Evolutionary conservation across 1,140 invertebrate species (phyloP).

Genomic region (Caenorhabditis remanei): DNA sequence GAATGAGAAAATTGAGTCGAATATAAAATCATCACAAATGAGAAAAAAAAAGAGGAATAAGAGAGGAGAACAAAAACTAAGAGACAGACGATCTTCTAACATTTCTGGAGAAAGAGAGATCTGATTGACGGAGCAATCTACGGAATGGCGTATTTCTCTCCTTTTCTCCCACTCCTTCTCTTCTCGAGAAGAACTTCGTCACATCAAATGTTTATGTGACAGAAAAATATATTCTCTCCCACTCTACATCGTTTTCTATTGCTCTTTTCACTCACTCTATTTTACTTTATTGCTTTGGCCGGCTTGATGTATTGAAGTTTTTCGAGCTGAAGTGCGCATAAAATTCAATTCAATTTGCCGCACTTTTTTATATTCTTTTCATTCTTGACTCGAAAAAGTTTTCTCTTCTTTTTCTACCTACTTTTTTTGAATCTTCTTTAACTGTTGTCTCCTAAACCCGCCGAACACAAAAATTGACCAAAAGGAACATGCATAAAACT

Average conservation of each 20-base stretch:
- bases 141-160: slow-evolving; percentile 46
- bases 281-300: slow-evolving; percentile 40
- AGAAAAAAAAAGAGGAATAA: not conserved
- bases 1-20: not conserved
- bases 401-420: slow-evolving; percentile 2
- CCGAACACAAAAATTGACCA: too few species aligned
- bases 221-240: slow-evolving; percentile 49
- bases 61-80: not conserved
- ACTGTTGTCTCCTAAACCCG: not conserved
- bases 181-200: slow-evolving; percentile 40
- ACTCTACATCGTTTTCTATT: slow-evolving; percentile 48
- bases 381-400: slow-evolving; percentile 22
- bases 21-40: not conserved
- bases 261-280: slow-evolving; percentile 26
- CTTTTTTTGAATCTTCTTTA: not conserved
- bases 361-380: slow-evolving; percentile 39
- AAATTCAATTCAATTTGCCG: slow-evolving; percentile 44
- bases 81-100: slow-evolving; percentile 26
- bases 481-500: not conserved
- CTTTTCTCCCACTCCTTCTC: not conserved
- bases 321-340: slow-evolving; percentile 42
- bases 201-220: slow-evolving; percentile 56
- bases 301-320: slow-evolving; percentile 53
- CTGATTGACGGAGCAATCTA: slow-evolving; percentile 55
- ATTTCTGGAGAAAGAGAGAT: slow-evolving; percentile 27